Evolutionary conservation across 1,140 invertebrate genomes (phyloP).

Genomic region (Cyclina sinensis): DNA sequence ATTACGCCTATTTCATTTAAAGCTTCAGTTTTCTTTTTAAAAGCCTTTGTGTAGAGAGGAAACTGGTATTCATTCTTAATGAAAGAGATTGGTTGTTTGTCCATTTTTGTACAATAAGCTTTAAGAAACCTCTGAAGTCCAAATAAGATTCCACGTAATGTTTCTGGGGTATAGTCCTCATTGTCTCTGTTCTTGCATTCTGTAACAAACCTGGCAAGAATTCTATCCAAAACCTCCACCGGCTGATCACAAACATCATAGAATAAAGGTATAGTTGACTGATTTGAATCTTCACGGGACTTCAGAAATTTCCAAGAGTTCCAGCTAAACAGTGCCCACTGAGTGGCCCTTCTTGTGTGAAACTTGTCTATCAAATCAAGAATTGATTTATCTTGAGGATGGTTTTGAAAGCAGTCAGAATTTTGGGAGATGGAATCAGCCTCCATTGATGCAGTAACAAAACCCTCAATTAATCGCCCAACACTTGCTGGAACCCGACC

Average conservation of each 20-base stretch:
- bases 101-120: not conserved
- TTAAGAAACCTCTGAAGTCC: conserved; percentile 28
- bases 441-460: not conserved
- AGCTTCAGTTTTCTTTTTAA: not conserved
- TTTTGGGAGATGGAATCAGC: not conserved
- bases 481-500: not conserved
- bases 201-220: not conserved
- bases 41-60: not conserved
- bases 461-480: not conserved
- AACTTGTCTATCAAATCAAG: conserved; percentile 13
- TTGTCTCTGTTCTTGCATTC: not conserved
- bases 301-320: not conserved
- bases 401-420: not conserved
- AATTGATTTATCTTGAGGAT: conserved; percentile 15
- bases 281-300: not conserved
- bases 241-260: not conserved
- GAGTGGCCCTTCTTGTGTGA: conserved; percentile 29
- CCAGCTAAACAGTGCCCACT: conserved; percentile 15
- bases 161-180: conserved; percentile 9
- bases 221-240: not conserved
- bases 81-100: not conserved
- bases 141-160: conserved; percentile 30
- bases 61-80: conserved; percentile 12
- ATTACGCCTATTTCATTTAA: not conserved
- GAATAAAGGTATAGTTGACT: not conserved